Percentiles rank a stretch among this genome's conserved stretches.
Conservation (phyloP, 2,797 vertebrate species). For the Cyprinodon diabolis region DNA sequence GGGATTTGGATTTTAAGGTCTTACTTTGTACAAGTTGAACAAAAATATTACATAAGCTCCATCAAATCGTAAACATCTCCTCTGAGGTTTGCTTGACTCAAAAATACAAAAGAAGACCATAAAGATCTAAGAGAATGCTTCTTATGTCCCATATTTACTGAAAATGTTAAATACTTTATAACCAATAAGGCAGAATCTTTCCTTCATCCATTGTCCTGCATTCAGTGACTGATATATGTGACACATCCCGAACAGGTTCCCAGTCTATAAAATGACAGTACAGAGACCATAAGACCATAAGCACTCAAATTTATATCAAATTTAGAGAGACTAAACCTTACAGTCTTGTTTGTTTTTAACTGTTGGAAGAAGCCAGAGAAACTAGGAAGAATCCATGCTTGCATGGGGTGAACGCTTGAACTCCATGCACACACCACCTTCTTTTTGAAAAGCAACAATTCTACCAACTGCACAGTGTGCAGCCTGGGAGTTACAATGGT, state of each 20-base stretch:
- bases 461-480: neutral
- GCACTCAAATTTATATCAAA: neutral
- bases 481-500: neutral
- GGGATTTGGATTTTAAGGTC: neutral
- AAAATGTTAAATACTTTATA: neutral
- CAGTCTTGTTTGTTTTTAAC: neutral
- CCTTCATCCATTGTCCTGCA: neutral
- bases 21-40: neutral
- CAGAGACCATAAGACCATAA: too few species aligned
- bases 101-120: neutral
- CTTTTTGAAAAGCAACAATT: neutral
- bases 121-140: neutral
- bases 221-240: rapidly evolving
- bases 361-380: too few species aligned
- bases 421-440: neutral
- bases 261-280: neutral
- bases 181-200: neutral
- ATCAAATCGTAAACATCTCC: neutral
- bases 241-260: neutral
- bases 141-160: neutral
- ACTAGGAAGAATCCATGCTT: neutral
- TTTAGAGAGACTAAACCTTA: neutral
- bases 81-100: neutral
- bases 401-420: neutral
- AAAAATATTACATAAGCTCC: neutral